Evolutionary conservation across 2,797 vertebrate genomes (phyloP).

Genomic region (Acanthurus leucopareius): DNA sequence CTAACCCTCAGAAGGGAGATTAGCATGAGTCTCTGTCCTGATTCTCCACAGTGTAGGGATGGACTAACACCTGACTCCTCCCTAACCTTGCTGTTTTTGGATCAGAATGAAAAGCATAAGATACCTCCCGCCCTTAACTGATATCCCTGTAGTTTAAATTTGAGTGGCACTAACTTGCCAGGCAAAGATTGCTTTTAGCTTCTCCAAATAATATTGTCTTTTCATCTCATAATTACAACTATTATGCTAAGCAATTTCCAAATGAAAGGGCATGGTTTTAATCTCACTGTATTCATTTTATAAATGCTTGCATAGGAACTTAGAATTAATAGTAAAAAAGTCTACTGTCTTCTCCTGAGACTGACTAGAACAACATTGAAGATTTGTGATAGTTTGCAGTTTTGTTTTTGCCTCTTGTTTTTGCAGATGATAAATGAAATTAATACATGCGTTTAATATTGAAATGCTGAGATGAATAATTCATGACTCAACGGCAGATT

Average conservation of each 20-base stretch:
- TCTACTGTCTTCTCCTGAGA: conserved; percentile 74
- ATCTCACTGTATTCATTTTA: conserved; percentile 59
- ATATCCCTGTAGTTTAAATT: conserved; percentile 14
- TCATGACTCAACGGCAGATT: conserved; percentile 80
- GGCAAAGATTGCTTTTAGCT: conserved; percentile 30
- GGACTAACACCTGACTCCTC: conserved; percentile 54
- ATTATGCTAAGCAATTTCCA: conserved; percentile 64
- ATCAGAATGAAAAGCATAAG: conserved; percentile 37
- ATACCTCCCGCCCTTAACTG: conserved; percentile 4
- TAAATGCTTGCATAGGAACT: conserved; percentile 65
- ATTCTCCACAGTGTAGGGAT: conserved; percentile 42
- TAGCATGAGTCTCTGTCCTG: conserved; percentile 56
- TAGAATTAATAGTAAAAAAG: conserved; percentile 62
- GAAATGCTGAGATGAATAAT: conserved; percentile 86
- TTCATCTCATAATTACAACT: conserved; percentile 64
- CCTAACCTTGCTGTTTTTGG: conserved; percentile 39
- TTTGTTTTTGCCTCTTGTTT: conserved; percentile 85
- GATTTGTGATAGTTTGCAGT: conserved; percentile 80
- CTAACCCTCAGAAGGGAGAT: conserved; percentile 63
- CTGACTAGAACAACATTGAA: conserved; percentile 67
- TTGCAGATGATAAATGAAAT: conserved; percentile 87
- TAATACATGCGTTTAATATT: conserved; percentile 87
- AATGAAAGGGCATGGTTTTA: conserved; percentile 66
- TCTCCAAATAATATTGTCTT: conserved; percentile 41
- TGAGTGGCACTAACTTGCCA: conserved; percentile 27